phyloP scores from a whole-genome alignment of 53 echinoderm and acorn worm species.

The Henricia sp. region DNA sequence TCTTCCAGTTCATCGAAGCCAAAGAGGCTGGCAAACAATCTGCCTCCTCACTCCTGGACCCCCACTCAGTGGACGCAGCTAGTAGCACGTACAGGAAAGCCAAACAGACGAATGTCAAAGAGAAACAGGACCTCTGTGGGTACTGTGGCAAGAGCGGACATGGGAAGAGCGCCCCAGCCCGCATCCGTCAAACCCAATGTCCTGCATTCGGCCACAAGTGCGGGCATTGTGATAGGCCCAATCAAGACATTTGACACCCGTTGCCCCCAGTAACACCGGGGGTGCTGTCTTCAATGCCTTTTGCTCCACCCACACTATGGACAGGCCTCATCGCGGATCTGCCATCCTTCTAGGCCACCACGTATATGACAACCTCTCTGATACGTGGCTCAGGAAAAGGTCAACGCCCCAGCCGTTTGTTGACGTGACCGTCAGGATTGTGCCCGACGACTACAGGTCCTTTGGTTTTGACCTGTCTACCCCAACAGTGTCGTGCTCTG shows the following conservation, averaged over 20 bases:
- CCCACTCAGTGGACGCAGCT: constrained; percentile 14
- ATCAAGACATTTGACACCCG: neutral
- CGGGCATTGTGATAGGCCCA: neutral
- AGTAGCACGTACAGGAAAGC: constrained; percentile 50
- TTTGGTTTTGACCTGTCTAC: constrained; percentile 36
- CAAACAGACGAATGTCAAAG: neutral
- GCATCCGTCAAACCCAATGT: constrained; percentile 19
- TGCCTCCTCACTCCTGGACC: constrained; percentile 2
- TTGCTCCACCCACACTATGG: neutral
- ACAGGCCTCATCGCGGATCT: neutral
- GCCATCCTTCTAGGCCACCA: constrained; percentile 54
- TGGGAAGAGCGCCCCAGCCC: neutral
- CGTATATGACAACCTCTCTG: constrained; percentile 38
- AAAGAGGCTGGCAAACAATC: constrained; percentile 48
- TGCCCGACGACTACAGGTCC: constrained; percentile 25
- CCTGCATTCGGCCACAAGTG: constrained; percentile 27
- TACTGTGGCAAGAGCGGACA: constrained; percentile 58
- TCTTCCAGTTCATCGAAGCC: constrained; percentile 40
- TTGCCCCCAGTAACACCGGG: too few species aligned
- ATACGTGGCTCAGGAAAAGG: constrained; percentile 25
- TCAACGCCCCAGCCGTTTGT: constrained; percentile 57
- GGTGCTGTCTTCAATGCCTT: constrained; percentile 30
- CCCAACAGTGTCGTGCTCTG: neutral
- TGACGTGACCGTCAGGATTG: constrained; percentile 3
- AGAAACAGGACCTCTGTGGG: constrained; percentile 16